Evolutionary conservation across 2,888 invertebrate species (phyloP).

Genomic region (Eristalis tenax): DNA sequence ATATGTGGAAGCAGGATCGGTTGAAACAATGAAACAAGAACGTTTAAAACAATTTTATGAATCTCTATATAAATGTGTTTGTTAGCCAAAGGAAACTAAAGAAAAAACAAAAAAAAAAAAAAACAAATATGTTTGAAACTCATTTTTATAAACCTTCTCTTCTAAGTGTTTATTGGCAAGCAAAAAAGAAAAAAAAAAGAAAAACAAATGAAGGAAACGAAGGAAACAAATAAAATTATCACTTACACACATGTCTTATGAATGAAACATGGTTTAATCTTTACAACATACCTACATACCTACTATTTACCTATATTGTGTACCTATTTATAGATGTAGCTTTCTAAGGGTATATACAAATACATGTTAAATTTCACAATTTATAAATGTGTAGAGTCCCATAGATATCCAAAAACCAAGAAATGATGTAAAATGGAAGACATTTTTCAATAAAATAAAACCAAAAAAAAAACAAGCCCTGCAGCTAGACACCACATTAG

Average conservation of each 20-base stretch:
- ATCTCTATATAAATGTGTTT: conserved; percentile 30
- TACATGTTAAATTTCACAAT: conserved; percentile 45
- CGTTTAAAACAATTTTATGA: conserved; percentile 30
- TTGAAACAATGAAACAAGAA: conserved; percentile 77
- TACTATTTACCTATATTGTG: conserved; percentile 34
- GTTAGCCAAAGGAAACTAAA: conserved; percentile 34
- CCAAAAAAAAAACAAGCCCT: conserved; percentile 71
- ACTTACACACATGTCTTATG: conserved; percentile 66
- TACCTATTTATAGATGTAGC: conserved; percentile 69
- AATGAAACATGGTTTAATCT: conserved; percentile 72
- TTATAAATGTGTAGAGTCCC: conserved; percentile 11
- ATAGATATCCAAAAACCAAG: conserved; percentile 6
- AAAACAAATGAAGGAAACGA: background rate
- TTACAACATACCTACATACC: conserved; percentile 64
- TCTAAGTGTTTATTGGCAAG: conserved; percentile 64
- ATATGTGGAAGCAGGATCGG: conserved; percentile 81
- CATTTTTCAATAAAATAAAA: conserved; percentile 36
- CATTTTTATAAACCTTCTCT: conserved; percentile 50
- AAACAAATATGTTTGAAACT: conserved; percentile 21
- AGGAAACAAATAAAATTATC: conserved; percentile 51
- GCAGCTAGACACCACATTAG: conserved; percentile 75
- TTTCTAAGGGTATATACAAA: conserved; percentile 42
- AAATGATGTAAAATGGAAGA: conserved; percentile 45
- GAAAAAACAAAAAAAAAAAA: background rate
- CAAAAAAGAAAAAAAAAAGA: background rate